phyloP scores from a whole-genome alignment of 1,140 invertebrate species.

The Chymomyza costata region DNA sequence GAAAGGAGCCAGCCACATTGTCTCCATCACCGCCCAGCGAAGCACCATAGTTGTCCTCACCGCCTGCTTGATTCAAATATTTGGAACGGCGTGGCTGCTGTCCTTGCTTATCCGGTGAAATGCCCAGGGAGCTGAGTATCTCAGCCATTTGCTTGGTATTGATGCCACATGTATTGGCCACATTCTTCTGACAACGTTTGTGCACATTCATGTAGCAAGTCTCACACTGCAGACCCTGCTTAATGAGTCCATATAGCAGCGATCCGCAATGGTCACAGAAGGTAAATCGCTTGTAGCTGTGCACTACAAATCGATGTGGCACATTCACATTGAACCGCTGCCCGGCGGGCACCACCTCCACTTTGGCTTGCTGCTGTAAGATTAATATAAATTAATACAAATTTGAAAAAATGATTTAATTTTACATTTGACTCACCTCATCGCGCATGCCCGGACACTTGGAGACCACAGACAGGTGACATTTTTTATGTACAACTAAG shows the following conservation, averaged over 20 bases:
- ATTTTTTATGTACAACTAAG: constrained; percentile 98
- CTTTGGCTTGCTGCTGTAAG: constrained; percentile 59
- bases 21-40: constrained; percentile 51
- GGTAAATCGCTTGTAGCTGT: constrained; percentile 97
- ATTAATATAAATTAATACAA: not conserved
- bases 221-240: constrained; percentile 98
- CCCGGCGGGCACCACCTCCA: constrained; percentile 77
- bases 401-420: constrained; percentile 1
- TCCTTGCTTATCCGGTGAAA: constrained; percentile 91
- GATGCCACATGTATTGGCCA: constrained; percentile 99
- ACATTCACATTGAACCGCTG: constrained; percentile 98
- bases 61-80: constrained; percentile 77
- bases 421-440: constrained; percentile 79
- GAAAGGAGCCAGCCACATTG: constrained; percentile 52
- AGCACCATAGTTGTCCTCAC: constrained; percentile 76
- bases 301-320: constrained; percentile 94
- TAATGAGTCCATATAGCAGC: constrained; percentile 93
- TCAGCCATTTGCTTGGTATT: constrained; percentile 97
- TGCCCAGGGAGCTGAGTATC: constrained; percentile 92
- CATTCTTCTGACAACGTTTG: constrained; percentile 98
- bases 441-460: constrained; percentile 97
- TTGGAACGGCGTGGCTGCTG: constrained; percentile 81
- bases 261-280: constrained; percentile 99
- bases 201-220: constrained; percentile 98
- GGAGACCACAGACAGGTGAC: constrained; percentile 94